Evolutionary conservation across 2,888 invertebrate genomes (phyloP).

Genomic region (Erynnis tages): DNA sequence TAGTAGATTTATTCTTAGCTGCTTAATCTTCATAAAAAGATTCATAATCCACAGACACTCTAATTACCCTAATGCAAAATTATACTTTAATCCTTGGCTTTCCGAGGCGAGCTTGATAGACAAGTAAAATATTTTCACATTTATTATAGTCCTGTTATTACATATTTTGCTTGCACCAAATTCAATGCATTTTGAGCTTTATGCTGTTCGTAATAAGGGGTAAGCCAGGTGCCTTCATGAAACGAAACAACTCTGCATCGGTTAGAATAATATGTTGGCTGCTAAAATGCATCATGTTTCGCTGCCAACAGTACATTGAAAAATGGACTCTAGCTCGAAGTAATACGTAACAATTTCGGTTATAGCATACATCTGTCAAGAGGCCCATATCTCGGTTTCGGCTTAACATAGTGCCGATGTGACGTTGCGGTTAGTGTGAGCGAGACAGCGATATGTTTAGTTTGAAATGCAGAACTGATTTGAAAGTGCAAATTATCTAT

Average conservation of each 20-base stretch:
- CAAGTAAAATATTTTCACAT: constrained; percentile 22
- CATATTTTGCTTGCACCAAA: neutral
- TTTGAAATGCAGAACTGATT: constrained; percentile 11
- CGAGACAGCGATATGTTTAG: constrained; percentile 6
- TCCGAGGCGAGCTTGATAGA: constrained; percentile 17
- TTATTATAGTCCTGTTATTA: constrained; percentile 15
- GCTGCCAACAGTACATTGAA: constrained; percentile 22
- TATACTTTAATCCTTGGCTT: constrained; percentile 15
- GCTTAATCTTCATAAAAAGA: neutral
- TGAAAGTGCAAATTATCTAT: constrained; percentile 1
- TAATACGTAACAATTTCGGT: constrained; percentile 16
- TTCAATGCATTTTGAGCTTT: neutral
- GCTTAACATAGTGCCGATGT: constrained; percentile 23
- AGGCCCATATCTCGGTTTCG: constrained; percentile 13
- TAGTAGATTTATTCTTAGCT: too few species aligned
- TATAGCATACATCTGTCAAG: constrained; percentile 16
- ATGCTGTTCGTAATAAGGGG: neutral
- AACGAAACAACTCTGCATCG: constrained; percentile 15
- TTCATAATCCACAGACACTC: neutral
- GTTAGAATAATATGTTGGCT: constrained; percentile 22
- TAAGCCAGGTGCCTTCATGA: neutral
- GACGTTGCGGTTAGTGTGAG: constrained; percentile 12
- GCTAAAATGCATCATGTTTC: constrained; percentile 27
- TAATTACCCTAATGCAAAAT: constrained; percentile 11
- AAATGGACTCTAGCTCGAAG: constrained; percentile 15